These are phyloP conservation scores for Crepidodera aurea DNA, from an alignment of 2,888 invertebrate species.

Conservation along the genomic window DNA sequence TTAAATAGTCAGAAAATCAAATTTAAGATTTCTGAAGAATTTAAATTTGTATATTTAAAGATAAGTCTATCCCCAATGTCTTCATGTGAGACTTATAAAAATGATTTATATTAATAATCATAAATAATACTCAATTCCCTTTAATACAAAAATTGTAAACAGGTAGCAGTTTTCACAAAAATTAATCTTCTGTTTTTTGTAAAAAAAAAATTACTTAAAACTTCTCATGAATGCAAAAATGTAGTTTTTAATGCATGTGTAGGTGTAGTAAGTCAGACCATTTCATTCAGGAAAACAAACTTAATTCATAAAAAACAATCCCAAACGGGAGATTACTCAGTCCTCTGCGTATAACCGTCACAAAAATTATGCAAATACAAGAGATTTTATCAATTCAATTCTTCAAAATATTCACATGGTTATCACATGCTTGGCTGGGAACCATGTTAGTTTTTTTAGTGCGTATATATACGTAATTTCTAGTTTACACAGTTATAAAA, in stretches of 20 bases:
- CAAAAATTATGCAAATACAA: constrained; percentile 43
- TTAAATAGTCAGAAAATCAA: too few species aligned
- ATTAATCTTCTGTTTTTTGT: too few species aligned
- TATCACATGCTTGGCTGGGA: constrained; percentile 44
- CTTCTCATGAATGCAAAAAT: too few species aligned
- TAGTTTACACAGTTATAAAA: constrained; percentile 21
- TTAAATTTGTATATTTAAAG: too few species aligned
- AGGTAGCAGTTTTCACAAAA: too few species aligned
- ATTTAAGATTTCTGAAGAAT: too few species aligned
- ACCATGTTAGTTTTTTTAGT: constrained; percentile 38
- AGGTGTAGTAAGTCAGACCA: background rate
- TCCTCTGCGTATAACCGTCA: constrained; percentile 16
- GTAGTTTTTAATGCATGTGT: background rate
- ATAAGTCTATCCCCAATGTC: too few species aligned
- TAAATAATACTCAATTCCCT: too few species aligned
- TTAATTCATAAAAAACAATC: constrained; percentile 6
- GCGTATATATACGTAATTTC: constrained; percentile 36
- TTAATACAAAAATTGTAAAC: too few species aligned
- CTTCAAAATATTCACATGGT: constrained; percentile 44
- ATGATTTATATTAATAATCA: too few species aligned
- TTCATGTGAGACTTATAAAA: too few species aligned
- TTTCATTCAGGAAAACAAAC: background rate
- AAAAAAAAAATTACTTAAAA: too few species aligned
- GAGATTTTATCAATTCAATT: constrained; percentile 41
- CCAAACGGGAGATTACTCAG: background rate